Base-by-base conservation (phyloP, 2,888 invertebrate species). In the Antitype chi region DNA sequence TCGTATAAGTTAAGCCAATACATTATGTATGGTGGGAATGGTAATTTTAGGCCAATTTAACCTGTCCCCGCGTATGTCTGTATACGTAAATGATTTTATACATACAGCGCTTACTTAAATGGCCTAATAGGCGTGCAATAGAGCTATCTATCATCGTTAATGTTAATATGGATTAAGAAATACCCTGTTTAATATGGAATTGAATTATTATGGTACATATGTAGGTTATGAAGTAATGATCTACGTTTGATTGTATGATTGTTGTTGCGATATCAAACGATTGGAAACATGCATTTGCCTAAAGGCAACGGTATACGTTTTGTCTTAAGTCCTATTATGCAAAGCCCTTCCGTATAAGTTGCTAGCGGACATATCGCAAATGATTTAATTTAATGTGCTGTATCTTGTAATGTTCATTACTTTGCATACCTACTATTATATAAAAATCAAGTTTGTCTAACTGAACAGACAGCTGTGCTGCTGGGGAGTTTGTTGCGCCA, bases 141-240 rank as follows among this genome's bases (percentile, higher is more conserved):
- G 63, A 84, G 74, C 62, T 77, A 83, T 84, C 78, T 84, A 85
- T 84, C 85, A 85, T 84, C 78, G 74, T 81, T 85, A 84, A 84
- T 80, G 52, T 77, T 77, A 66, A 77, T 71, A 67, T 52, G 3
- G 15, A 63, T 85, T 78, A 71, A 62, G 82, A 84, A 82, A 82
- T 52, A 81, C 25, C 63, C 60, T 70, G 62, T 79, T 63, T 60
- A 53, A 28, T 80, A 76, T 66, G 70, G 73, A 80, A 85, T 84
- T 74, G 53, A 76, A 78, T 85, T 82, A 82, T 82, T 79, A 75
- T 70, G 7, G 57, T 68, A 71, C 52, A 23, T 47, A 82, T 72
- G 75, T 85, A 80, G 82, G 85, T 79, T 70, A 85, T 64, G 73
- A 74, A 81, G 74, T 71, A 84, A 84, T 74, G 68, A 68, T 81